Conservation (phyloP, 2,113 vertebrate species). For the Taxidea taxus region DNA sequence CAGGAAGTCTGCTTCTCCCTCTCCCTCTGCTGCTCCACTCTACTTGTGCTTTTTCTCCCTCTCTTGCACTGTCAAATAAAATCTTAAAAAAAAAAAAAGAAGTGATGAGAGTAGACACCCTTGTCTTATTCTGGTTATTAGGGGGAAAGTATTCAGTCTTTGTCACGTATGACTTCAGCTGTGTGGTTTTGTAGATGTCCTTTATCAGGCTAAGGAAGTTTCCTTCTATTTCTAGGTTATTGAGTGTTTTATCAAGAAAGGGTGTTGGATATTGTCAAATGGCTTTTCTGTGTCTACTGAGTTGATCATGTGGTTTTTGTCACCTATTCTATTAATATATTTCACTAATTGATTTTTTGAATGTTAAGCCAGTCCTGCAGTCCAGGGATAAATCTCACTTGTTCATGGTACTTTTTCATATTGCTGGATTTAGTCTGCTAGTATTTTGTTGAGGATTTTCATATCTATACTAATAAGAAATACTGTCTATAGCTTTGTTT, state of each 20-base stretch:
- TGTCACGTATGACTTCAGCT: neutral
- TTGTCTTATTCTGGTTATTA: neutral
- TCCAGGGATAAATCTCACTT: neutral
- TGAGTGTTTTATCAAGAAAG: neutral
- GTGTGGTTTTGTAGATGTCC: neutral
- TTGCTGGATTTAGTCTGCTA: neutral
- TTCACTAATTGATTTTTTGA: neutral
- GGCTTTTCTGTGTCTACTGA: neutral
- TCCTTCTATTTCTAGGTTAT: neutral
- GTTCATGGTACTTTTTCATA: neutral
- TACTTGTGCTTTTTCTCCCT: too few relatives aligned
- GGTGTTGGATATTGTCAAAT: neutral
- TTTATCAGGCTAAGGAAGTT: neutral
- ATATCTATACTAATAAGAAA: neutral
- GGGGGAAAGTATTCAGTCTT: neutral
- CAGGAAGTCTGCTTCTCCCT: too few relatives aligned
- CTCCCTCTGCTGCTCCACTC: too few relatives aligned
- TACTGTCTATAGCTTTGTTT: neutral
- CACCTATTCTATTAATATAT: neutral
- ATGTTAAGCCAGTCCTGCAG: neutral
- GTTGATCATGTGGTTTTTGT: neutral
- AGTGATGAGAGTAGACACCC: neutral
- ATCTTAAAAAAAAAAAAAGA: too few relatives aligned
- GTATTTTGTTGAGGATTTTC: neutral
- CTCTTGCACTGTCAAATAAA: too few relatives aligned